A percentile compares a stretch with the other conserved stretches of the same genome.
Evolutionary conservation across 1,140 invertebrate genomes (phyloP).

Genomic region (Paraescarpia echinospica): DNA sequence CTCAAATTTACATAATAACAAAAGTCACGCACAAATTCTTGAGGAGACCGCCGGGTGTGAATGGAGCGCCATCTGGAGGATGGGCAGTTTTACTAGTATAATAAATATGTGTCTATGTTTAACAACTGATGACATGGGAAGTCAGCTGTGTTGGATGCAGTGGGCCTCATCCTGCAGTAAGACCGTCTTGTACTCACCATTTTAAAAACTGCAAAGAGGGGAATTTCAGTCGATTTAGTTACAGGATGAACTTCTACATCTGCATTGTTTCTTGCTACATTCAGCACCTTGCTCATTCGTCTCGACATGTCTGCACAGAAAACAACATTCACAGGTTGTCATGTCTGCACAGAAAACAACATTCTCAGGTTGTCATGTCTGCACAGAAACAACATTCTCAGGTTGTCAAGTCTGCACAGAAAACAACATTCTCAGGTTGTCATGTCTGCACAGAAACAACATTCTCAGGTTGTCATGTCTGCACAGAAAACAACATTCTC

Average conservation of each 20-base stretch:
- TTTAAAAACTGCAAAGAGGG: not conserved
- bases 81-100: no score
- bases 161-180: no score
- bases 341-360: not conserved
- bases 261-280: not conserved
- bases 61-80: no score
- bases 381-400: not conserved
- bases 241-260: not conserved
- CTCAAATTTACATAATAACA: no score
- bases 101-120: no score
- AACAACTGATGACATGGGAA: no score
- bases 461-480: not conserved
- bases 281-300: not conserved
- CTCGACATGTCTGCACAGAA: not conserved
- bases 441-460: not conserved
- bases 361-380: not conserved
- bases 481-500: not conserved
- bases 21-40: no score
- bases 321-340: not conserved
- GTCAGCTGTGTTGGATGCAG: no score
- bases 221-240: not conserved
- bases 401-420: not conserved
- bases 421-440: not conserved
- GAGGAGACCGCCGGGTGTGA: no score
- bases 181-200: not conserved